Base-by-base conservation (phyloP, 1,140 invertebrate genomes). In the Leptonema lineaticorne region DNA sequence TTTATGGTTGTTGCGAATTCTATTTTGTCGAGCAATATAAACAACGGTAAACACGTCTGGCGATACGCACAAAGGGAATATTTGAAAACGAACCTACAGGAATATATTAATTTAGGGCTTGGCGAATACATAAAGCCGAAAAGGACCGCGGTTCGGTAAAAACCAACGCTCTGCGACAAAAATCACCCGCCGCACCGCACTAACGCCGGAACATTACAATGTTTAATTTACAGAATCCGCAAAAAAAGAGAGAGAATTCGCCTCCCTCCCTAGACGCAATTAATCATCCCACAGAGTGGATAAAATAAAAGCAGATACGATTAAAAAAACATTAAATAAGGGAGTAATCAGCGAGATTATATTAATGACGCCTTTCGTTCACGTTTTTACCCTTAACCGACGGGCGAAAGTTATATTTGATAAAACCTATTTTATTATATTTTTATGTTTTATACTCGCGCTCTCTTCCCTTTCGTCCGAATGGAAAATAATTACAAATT, bases 51-150 rank as follows among this genome's bases (percentile, higher is more conserved):
- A 58, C 24, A 58, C n/a, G 56, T 30, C 28, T 30, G 24, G 28
- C 20, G 56, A 58, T 58, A 22, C 56, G 24, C 11, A 58, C 56
- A 58, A 58, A 58, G 24, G 28, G 56, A 58, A 58, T 58, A 58
- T 28, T 26, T 58, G 48, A 58, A 58, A 28, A 58, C 48, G 48
- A 5, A 26, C 24, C 16, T n/a, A 58, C 56, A 30, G 24, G 56
- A 58, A 58, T 58, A 58, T 28, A 58, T 58, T 58, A 58, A 58
- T 58, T 58, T 58, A 58, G 9, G 28, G 48, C n/a, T n/a, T n/a
- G n/a, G n/a, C n/a, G n/a, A n/a, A n/a, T n/a, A 53, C 20, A 53
- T 20, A 16, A 4, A 5, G 16, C 14, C 45, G 18, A 11, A 33
- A 11, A 33, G 30, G 30, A 33, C 30, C n/a, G 30, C 11, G 2